Base-by-base conservation (phyloP, 2,888 invertebrate species). In the Stenotaenia linearis region DNA sequence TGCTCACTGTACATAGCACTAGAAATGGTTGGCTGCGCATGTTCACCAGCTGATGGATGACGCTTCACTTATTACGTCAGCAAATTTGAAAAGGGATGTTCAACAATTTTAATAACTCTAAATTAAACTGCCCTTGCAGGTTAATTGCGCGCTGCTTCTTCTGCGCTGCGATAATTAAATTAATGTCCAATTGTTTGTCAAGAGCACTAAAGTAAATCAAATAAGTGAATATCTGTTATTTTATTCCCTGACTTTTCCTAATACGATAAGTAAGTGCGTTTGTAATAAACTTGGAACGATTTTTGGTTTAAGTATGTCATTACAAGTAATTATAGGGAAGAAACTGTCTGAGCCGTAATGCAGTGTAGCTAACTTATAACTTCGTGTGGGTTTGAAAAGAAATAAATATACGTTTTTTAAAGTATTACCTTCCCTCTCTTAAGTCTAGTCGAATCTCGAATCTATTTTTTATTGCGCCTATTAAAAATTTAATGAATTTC, bases 1-100 rank as follows among this genome's bases (percentile, higher is more conserved):
- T 69, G 69, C 69, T 25, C 69, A 69, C 69, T 69, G 69, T 69
- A 69, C 69, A 69, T 28, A 69, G 69, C 69, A 69, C 69, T 25
- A 69, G 28, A 69, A n/a, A 69, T 28, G 69, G 69, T 69, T 69
- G 69, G 69, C 69, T 69, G 69, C 23, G 28, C 69, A 69, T 69
- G 69, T 69, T 69, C 69, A 69, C 69, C 69, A 69, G 69, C 69
- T 69, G 69, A 69, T 69, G 69, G 69, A 69, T 69, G 69, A 69
- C 69, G 69, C 23, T 69, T 69, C 25, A 28, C 2, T n/a, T 69
- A 69, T 69, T 69, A 69, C 69, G 69, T 69, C 69, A 69, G 69
- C 69, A 69, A 69, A 25, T 69, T 69, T 69, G 69, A 15, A 12
- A 69, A 69, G 3, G 69, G 69, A 25, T 0, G 3, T 69, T 28